Conservation (phyloP, 2,888 invertebrate genomes). For the Microdon myrmicae region DNA sequence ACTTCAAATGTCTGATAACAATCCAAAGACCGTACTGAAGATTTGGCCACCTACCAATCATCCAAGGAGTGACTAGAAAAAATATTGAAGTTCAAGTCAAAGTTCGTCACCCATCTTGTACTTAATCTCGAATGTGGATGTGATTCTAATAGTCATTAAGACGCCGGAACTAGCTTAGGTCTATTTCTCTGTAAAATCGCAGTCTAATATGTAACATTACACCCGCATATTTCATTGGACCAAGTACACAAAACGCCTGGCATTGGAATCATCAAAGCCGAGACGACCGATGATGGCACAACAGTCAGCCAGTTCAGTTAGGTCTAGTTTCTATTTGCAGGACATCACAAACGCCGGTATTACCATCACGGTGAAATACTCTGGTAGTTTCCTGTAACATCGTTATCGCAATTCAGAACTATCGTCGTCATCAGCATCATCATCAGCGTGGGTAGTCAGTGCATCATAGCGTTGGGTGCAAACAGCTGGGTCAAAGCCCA, state of each 20-base stretch:
- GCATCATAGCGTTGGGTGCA: slow-evolving; percentile 24
- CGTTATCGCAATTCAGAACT: slow-evolving; percentile 9
- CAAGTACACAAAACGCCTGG: slow-evolving; percentile 31
- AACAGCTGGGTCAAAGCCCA: slow-evolving; percentile 38
- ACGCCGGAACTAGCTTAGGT: no score
- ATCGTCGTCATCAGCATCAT: slow-evolving; percentile 1
- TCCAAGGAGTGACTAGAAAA: no score
- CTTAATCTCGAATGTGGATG: no score
- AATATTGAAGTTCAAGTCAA: no score
- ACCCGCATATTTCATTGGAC: slow-evolving; percentile 32
- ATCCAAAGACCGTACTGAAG: no score
- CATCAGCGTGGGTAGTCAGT: slow-evolving; percentile 25
- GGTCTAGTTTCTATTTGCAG: slow-evolving; percentile 18
- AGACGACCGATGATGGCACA: not conserved
- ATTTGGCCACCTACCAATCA: no score
- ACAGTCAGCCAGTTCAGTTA: slow-evolving; percentile 4
- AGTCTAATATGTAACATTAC: no score
- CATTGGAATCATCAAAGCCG: slow-evolving; percentile 28
- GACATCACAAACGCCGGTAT: slow-evolving; percentile 34
- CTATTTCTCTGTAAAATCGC: no score
- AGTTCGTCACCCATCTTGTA: no score
- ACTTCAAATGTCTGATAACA: no score
- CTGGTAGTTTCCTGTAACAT: slow-evolving; percentile 26
- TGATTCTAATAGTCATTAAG: no score
- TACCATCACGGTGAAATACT: slow-evolving; percentile 20